phyloP scores from a whole-genome alignment of 2,113 vertebrate genomes.

The Psammodynastes pulverulentus region DNA sequence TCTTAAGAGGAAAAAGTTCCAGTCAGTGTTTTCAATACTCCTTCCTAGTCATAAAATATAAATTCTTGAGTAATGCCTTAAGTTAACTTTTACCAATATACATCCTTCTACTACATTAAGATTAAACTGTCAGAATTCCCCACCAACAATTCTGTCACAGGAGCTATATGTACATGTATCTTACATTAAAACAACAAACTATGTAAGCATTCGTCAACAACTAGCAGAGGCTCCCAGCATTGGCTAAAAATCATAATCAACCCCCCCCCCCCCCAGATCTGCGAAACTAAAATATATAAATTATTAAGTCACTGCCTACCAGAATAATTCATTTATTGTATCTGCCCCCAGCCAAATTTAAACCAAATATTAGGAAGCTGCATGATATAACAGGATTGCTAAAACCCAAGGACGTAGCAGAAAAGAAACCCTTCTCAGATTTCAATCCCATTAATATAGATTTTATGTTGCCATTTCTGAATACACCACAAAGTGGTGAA shows the following conservation, averaged over 20 bases:
- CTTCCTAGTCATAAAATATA: constrained; percentile 15
- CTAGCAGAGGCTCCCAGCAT: neutral
- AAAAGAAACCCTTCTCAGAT: neutral
- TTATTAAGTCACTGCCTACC: neutral
- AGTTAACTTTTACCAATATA: neutral
- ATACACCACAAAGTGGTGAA: neutral
- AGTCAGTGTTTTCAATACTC: neutral
- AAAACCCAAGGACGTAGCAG: neutral
- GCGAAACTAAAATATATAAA: neutral
- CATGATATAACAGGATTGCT: neutral
- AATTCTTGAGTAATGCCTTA: constrained; percentile 2
- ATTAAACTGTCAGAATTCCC: neutral
- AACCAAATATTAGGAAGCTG: neutral
- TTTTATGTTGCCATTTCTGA: neutral
- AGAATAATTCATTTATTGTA: neutral
- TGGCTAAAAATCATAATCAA: neutral
- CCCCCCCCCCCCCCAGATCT: neutral
- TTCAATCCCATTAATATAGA: neutral
- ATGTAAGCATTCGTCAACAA: neutral
- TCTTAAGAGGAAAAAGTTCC: constrained; percentile 17
- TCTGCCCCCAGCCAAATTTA: neutral
- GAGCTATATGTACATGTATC: neutral
- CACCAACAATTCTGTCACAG: neutral
- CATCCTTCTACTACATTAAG: neutral
- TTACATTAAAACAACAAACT: neutral